Evolutionary conservation across 1,140 invertebrate genomes (phyloP), one percentile per base, ranked within the genome.

Genomic region (Bombus vancouverensis): DNA sequence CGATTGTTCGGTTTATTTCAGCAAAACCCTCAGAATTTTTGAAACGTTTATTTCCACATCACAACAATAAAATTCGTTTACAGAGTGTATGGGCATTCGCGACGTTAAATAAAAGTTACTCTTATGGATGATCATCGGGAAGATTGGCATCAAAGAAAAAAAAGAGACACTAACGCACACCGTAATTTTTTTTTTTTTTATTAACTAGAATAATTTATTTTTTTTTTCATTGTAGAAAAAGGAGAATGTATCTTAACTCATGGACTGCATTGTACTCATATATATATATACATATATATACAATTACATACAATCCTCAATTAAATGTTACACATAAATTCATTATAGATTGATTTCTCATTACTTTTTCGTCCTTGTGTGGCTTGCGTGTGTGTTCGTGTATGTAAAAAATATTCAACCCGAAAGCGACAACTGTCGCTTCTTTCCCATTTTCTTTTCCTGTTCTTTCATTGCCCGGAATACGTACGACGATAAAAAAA

Each of bases 151-250:
- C 6, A 28, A 77, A 42, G 53, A 57, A 71, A 44, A 71, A 62
- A 83, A 77, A 81, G 66, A 90, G 86, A 91, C 84, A 87, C 87
- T 87, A 91, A 74, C 89, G 92, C 89, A 90, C 81, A 78, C 68
- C 8, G n/a, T 70, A 37, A 39, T 37, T 68, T 71, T 39, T 70
- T 71, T 71, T 70, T 89, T 89, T 93, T 95, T 94, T 95, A 95
- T 95, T 95, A 95, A 95, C 95, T 95, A 95, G 95, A 96, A 95
- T 96, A 95, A 95, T 95, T 95, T 95, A 95, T 94, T 62, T 94
- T 95, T 37, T 37, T 37, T 94, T 91, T 95, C 94, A 95, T 95
- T 94, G 95, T 95, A 95, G 95, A 95, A 95, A 95, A 95, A 95
- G 95, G 95, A 95, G 95, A 95, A 95, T 95, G 95, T 95, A 95